Evolutionary conservation across 1,140 invertebrate genomes (phyloP).

Genomic region (Goniozus legneri): DNA sequence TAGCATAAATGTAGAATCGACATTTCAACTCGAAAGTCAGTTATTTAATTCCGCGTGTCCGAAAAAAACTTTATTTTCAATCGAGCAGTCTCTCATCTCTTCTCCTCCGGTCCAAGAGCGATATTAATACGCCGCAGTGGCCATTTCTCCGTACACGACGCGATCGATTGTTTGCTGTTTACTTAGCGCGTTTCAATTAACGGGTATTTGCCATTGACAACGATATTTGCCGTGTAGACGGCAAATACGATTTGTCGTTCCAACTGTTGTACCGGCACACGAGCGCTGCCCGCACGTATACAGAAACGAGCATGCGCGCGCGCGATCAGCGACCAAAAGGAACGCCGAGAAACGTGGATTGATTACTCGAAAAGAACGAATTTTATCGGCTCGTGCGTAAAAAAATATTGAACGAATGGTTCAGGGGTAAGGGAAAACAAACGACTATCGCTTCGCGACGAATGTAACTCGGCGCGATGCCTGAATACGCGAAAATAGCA

Average conservation of each 20-base stretch:
- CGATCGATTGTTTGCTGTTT: constrained; percentile 23
- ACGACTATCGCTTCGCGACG: no score
- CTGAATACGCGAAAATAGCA: not conserved
- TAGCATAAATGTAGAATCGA: no score
- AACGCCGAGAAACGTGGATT: not conserved
- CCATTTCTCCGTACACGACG: not conserved
- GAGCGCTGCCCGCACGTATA: not conserved
- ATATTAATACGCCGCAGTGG: constrained; percentile 18
- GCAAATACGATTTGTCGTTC: constrained; percentile 24
- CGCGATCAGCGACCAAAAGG: not conserved
- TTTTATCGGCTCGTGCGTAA: not conserved
- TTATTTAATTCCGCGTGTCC: no score
- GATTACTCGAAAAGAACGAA: not conserved
- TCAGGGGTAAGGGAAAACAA: no score
- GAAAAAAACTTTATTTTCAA: not conserved
- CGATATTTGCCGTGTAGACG: constrained; percentile 19
- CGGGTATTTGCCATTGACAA: constrained; percentile 22
- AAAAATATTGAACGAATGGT: no score
- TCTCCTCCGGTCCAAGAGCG: not conserved
- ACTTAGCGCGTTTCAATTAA: constrained; percentile 22
- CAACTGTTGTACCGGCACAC: constrained; percentile 2
- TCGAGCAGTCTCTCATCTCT: not conserved
- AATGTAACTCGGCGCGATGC: no score
- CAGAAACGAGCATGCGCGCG: not conserved
- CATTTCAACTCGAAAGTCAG: no score